Base-by-base conservation (phyloP, 2,113 vertebrate genomes). In the Coryphaenoides rupestris region DNA sequence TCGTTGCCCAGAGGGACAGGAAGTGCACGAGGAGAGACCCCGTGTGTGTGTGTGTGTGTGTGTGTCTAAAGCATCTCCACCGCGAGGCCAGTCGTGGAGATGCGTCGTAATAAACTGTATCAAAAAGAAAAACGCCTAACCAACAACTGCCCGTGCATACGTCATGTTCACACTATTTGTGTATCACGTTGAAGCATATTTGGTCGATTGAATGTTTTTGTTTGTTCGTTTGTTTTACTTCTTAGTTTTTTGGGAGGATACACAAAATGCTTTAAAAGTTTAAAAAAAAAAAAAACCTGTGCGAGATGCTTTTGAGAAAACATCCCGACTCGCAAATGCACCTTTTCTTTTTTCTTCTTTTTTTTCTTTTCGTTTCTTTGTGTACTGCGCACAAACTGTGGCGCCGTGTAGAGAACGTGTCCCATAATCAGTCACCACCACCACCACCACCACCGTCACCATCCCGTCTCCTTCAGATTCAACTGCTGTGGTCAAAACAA, bases 201-300 rank as follows among this genome's bases (percentile, higher is more conserved):
- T 58, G 59, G 70, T 78, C 67, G 66, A 68, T 73, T 56, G 62
- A 54, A 19, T 19, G 21, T 12, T 21, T 21, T 21, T 21, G 9
- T 21, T 21, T 19, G 19, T n/a, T n/a, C n/a, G n/a, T 21, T 21
- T 55, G 53, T 55, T 21, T 21, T 12, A 71, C 58, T 73, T 65
- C 22, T 72, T 71, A 68, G 21, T 55, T 59, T n/a, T n/a, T 65
- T 70, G 66, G 67, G 62, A 77, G 50, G 55, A 73, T 61, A 68
- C 58, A 53, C 17, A 28, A 58, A 13, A 65, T 73, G 80, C 81
- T 84, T 87, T 84, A 77, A 40, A 85, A 71, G 57, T 68, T n/a
- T n/a, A n/a, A n/a, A n/a, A n/a, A n/a, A n/a, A n/a, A n/a, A n/a
- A n/a, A 40, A 74, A 73, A 74, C 50, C 33, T 61, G 62, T 70